Evolutionary conservation across 2,113 vertebrate species (phyloP).

Genomic region (Sylvietta virens): DNA sequence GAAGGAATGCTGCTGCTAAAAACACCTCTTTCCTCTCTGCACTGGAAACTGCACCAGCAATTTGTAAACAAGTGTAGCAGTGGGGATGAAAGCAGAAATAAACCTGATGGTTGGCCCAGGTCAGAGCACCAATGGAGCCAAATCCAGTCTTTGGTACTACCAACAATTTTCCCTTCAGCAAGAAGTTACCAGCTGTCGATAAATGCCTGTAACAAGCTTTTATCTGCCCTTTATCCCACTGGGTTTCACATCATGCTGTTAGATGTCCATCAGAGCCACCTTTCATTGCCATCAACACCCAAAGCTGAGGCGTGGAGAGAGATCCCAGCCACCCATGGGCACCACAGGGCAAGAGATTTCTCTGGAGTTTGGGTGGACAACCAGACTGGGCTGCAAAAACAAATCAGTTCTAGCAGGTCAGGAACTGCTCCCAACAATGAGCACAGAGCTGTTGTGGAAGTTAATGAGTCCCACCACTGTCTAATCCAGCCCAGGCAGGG

Average conservation of each 20-base stretch:
- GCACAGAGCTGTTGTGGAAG: background rate
- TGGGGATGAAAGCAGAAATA: background rate
- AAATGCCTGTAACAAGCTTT: background rate
- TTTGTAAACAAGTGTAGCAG: background rate
- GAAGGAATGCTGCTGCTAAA: fast-evolving
- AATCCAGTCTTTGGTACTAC: background rate
- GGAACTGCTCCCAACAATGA: background rate
- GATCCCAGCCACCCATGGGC: background rate
- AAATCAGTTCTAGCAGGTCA: background rate
- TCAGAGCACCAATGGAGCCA: background rate
- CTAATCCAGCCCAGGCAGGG: background rate
- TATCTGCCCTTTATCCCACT: background rate
- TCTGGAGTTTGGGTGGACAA: background rate
- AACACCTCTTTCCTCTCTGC: background rate
- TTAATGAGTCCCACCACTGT: background rate
- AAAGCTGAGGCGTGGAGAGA: background rate
- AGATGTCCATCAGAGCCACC: background rate
- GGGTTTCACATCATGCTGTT: too few relatives aligned
- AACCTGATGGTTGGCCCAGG: background rate
- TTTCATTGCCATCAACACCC: background rate
- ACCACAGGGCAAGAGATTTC: background rate
- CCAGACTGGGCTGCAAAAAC: background rate
- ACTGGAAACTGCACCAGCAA: background rate
- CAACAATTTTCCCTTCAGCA: background rate
- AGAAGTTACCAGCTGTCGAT: background rate